These are phyloP conservation scores for Actias luna DNA, from an alignment of 2,888 invertebrate genomes.

Conservation along the genomic window DNA sequence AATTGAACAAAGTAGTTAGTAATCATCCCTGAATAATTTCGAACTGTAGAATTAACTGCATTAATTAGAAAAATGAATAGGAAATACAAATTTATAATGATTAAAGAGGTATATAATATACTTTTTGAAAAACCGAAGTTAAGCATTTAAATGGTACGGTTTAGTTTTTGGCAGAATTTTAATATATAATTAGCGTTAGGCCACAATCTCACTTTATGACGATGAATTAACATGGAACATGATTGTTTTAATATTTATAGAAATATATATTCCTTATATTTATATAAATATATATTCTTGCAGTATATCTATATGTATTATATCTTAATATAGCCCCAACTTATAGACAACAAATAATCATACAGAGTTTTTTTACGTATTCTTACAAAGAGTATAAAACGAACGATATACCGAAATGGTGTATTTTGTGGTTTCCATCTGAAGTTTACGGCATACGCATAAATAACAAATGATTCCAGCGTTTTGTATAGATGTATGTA, in stretches of 20 bases:
- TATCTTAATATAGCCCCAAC: neutral
- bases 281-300: neutral
- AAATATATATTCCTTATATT: neutral
- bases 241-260: neutral
- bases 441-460: constrained; percentile 46
- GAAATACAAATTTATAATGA: too few species aligned
- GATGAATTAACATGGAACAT: neutral
- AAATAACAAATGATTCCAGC: constrained; percentile 42
- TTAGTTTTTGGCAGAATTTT: too few species aligned
- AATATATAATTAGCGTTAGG: too few species aligned
- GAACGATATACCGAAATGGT: constrained; percentile 39
- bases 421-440: constrained; percentile 44
- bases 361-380: neutral
- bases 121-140: too few species aligned
- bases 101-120: too few species aligned
- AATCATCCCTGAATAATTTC: too few species aligned
- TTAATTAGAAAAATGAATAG: too few species aligned
- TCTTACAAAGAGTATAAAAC: constrained; percentile 36
- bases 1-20: too few species aligned
- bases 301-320: constrained; percentile 2
- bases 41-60: too few species aligned
- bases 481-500: constrained; percentile 20
- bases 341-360: constrained; percentile 3
- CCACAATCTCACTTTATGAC: too few species aligned
- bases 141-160: too few species aligned